phyloP scores from a whole-genome alignment of 2,888 invertebrate genomes.

The Tineola bisselliella region DNA sequence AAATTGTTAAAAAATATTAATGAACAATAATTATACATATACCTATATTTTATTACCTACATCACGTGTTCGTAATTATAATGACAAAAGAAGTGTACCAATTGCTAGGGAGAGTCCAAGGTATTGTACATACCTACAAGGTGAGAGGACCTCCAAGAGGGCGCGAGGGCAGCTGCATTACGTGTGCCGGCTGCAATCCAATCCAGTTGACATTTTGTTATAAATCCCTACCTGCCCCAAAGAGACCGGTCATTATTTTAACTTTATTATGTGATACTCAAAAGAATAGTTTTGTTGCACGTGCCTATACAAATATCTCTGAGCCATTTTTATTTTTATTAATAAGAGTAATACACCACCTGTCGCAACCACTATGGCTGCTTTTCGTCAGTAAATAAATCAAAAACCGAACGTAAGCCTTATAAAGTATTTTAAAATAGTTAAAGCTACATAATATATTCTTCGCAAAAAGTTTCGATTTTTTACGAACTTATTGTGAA shows the following conservation, averaged over 20 bases:
- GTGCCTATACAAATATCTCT: background rate
- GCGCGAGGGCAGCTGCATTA: conserved; percentile 17
- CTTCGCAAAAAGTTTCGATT: no score
- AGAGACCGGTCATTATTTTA: conserved; percentile 48
- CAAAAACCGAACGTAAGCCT: no score
- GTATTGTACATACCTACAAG: conserved; percentile 9
- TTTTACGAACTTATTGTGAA: no score
- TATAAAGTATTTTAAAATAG: no score
- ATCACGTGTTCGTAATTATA: conserved; percentile 12
- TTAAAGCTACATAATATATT: no score
- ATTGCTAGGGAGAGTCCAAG: conserved; percentile 2
- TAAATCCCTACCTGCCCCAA: conserved; percentile 63
- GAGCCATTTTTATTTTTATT: background rate
- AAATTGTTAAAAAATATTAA: no score
- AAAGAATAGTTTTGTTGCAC: background rate
- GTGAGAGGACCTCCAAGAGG: conserved; percentile 13
- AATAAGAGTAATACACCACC: no score
- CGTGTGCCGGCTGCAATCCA: conserved; percentile 43
- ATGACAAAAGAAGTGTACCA: conserved; percentile 15
- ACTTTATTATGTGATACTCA: background rate
- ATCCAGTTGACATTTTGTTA: conserved; percentile 54
- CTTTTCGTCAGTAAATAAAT: no score
- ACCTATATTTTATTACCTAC: background rate
- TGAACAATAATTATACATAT: no score
- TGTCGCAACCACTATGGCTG: no score